These are phyloP conservation scores for Geothlypis trichas DNA, from an alignment of 2,113 vertebrate genomes.

Conservation along the genomic window DNA sequence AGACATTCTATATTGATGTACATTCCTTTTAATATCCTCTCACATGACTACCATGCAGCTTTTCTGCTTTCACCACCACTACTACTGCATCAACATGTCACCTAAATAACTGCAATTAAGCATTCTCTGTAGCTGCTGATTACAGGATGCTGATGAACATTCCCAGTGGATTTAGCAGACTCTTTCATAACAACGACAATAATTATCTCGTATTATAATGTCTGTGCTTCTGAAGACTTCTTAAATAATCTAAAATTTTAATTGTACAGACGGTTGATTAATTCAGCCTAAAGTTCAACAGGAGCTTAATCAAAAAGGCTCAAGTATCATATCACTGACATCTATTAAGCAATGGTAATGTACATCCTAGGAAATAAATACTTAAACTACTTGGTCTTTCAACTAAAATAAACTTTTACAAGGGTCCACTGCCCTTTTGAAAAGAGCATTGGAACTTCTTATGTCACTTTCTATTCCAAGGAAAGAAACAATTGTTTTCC, in stretches of 20 bases:
- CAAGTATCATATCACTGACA: constrained; percentile 63
- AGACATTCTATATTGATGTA: constrained; percentile 35
- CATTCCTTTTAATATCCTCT: constrained; percentile 66
- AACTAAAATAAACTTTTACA: constrained; percentile 9
- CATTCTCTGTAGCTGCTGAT: constrained; percentile 75
- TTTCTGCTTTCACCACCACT: constrained; percentile 67
- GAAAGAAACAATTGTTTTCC: background rate
- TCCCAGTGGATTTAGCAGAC: constrained; percentile 74
- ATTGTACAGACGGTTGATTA: constrained; percentile 78
- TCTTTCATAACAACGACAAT: constrained; percentile 75
- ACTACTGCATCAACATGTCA: constrained; percentile 75
- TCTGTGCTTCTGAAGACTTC: constrained; percentile 74
- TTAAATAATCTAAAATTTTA: constrained; percentile 82
- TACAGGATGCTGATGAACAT: constrained; percentile 80
- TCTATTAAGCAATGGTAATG: constrained; percentile 67
- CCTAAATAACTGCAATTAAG: constrained; percentile 81
- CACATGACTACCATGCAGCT: constrained; percentile 37
- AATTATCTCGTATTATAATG: constrained; percentile 79
- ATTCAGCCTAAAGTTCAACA: constrained; percentile 81
- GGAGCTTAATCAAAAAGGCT: constrained; percentile 77
- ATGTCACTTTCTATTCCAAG: background rate
- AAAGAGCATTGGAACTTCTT: background rate
- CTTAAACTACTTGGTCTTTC: constrained; percentile 44
- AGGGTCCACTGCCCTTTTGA: background rate
- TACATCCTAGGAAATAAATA: constrained; percentile 56